Evolutionary conservation across 2,888 invertebrate species (phyloP), one percentile per base, ranked within the genome.

Genomic region (Sphaerophoria taeniata): DNA sequence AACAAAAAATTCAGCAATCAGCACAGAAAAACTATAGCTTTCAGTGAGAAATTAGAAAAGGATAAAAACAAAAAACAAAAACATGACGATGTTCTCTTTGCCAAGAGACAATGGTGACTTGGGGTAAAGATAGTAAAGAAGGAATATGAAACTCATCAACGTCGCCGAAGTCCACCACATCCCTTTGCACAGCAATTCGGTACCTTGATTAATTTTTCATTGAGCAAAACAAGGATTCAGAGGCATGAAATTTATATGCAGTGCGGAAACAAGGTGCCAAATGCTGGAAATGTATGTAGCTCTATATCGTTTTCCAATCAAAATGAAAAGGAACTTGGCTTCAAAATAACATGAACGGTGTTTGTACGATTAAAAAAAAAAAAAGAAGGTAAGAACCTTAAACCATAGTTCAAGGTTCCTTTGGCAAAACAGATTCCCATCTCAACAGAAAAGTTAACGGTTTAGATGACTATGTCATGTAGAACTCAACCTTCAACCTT

Each of bases 191-290:
- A 56, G 56, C 69, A 45, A 24, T 61, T 81, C 71, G 45, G 67
- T 75, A 47, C 67, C 67, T 51, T 77, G 63, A 82, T 82, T 82
- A 82, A 77, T 77, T 77, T 77, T 77, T 77, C 61, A 73, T 73
- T 56, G 69, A 24, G 61, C 61, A 69, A 73, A 73, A 82, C 63
- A 67, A 72, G 47, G 67, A 60, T 58, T 76, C 65, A 58, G 31
- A 81, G 65, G 65, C 60, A 67, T 53, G 51, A 34, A 67, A 53
- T 51, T 60, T 49, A 47, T 63, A 56, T 71, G 58, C 34, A 69
- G 36, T 39, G 51, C 24, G 39, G 39, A 47, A 36, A 39, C 39
- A 39, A 47, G 5, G 47, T 56, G 11, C 9, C 51, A 34, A 34
- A 58, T 16, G 11, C 33, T 9, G 6, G 58, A 34, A 34, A 33